Evolutionary conservation across 1,140 invertebrate genomes (phyloP).

Genomic region (Ostrea denselamellosa): DNA sequence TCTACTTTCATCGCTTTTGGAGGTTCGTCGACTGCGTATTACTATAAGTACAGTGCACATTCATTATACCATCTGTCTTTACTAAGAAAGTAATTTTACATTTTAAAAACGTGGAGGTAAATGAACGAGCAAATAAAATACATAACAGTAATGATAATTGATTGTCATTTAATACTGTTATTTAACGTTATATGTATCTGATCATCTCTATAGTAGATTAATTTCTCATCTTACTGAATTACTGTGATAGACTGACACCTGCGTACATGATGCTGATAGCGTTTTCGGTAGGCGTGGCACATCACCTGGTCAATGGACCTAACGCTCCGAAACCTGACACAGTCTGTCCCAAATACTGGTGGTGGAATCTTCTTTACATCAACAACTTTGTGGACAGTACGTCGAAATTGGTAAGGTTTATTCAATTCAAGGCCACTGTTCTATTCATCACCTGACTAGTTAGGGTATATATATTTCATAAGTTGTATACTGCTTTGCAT

Average conservation of each 20-base stretch:
- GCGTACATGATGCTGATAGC: constrained; percentile 54
- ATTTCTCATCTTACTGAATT: background rate
- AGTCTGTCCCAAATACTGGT: constrained; percentile 86
- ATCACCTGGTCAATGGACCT: constrained; percentile 83
- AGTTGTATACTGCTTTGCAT: too few species aligned
- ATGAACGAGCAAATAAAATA: background rate
- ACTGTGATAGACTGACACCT: constrained; percentile 48
- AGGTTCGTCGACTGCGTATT: constrained; percentile 9
- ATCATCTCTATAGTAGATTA: background rate
- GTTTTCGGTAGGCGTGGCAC: constrained; percentile 25
- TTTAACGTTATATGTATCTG: background rate
- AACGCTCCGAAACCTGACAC: constrained; percentile 13
- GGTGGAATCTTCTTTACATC: constrained; percentile 89
- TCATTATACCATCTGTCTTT: background rate
- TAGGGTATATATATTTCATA: too few species aligned
- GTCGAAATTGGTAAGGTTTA: background rate
- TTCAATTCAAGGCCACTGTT: background rate
- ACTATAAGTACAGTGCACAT: too few species aligned
- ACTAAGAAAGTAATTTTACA: background rate
- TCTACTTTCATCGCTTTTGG: constrained; percentile 66
- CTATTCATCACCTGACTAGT: too few species aligned
- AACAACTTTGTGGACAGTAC: constrained; percentile 82
- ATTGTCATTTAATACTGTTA: background rate
- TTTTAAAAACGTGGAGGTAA: background rate
- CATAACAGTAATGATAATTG: background rate